Evolutionary conservation across 2,797 vertebrate genomes (phyloP), one percentile per base, ranked within the genome.

Genomic region (Rhodeus uyekii): DNA sequence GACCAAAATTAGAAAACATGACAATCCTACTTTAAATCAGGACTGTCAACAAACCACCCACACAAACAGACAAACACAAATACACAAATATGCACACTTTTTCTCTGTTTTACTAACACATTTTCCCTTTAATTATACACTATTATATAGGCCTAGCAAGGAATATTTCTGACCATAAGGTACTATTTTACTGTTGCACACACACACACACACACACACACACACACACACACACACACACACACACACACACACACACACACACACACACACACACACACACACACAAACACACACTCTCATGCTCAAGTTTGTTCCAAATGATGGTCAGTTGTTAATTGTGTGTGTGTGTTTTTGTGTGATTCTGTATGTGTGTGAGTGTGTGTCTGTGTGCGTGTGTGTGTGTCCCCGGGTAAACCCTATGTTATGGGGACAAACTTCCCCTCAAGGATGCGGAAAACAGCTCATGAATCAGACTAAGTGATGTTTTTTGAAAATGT

Each of bases 1-100:
- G 76, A 79, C 80, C 75, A 81, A 87, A 86, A 85, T 84, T 72
- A 84, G 80, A 80, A 76, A 83, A 46, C 77, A 84, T 60, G 75
- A 38, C 73, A 76, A 58, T 68, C 73, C 72, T 73, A 60, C 80
- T 82, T 82, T 76, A 48, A 72, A 76, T 82, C 80, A 76, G 73
- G 36, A 58, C 80, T 76, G 79, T 78, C 48, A 86, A 77, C 80
- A 79, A 82, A 76, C 38, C 63, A 78, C 84, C 44, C 32, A 75
- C 46, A 64, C 82, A 72, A 69, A 81, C 74, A 68, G 87, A 87
- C 63, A 69, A 80, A 80, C 67, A 80, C 60, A 71, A 42, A 72
- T 34, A 80, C 61, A 72, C 22, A 38, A 29, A 80, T 44, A 61
- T 3, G 10, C 38, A 29, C 3, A 75, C 29, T 24, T 53, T 65